phyloP scores from a whole-genome alignment of 2,113 vertebrate genomes.

The Sebastes fasciatus region DNA sequence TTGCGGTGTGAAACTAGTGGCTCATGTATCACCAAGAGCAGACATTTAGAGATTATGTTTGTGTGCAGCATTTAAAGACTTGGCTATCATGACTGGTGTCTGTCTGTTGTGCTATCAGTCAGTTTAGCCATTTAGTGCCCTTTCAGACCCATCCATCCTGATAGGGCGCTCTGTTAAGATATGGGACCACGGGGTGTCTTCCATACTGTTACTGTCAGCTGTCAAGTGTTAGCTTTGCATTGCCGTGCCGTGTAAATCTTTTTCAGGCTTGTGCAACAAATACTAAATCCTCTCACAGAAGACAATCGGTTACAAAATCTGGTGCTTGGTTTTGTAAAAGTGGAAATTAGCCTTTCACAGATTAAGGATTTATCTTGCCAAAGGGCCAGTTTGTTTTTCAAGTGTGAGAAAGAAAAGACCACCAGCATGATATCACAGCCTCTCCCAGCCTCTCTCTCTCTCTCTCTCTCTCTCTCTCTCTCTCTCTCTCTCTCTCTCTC shows the following conservation, averaged over 20 bases:
- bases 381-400: slow-evolving; percentile 68
- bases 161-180: slow-evolving; percentile 76
- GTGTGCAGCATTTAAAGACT: slow-evolving; percentile 38
- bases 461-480: slow-evolving; percentile 4
- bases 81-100: slow-evolving; percentile 67
- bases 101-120: slow-evolving; percentile 73
- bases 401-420: slow-evolving; percentile 68
- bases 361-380: slow-evolving; percentile 41
- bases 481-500: neutral
- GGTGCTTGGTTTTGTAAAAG: slow-evolving; percentile 18
- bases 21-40: slow-evolving; percentile 1
- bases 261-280: neutral
- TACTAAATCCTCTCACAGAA: slow-evolving; percentile 7
- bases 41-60: slow-evolving; percentile 24
- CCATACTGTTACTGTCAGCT: slow-evolving; percentile 78
- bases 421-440: slow-evolving; percentile 56
- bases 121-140: slow-evolving; percentile 61
- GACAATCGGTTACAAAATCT: slow-evolving; percentile 17
- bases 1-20: neutral
- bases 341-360: slow-evolving; percentile 51
- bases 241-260: neutral
- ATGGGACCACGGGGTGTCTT: slow-evolving; percentile 72
- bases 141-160: slow-evolving; percentile 75
- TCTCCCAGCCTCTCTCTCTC: neutral
- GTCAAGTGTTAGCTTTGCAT: slow-evolving; percentile 53